Evolutionary conservation across 2,113 vertebrate genomes (phyloP).

Genomic region (Pycnonotus jocosus): DNA sequence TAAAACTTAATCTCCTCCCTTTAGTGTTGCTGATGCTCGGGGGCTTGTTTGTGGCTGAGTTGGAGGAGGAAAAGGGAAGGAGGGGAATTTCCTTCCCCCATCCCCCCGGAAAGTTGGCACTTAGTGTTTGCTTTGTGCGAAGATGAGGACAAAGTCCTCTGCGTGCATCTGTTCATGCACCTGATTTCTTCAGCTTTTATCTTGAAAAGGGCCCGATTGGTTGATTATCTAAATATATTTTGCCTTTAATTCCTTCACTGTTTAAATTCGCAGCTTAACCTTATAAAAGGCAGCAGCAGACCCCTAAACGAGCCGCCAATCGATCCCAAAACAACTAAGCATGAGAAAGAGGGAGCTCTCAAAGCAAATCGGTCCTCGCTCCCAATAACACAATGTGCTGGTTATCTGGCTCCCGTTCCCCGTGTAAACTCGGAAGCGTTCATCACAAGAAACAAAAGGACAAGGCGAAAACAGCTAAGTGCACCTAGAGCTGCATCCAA

Average conservation of each 20-base stretch:
- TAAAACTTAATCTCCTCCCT: not conserved
- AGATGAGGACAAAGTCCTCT: slow-evolving; percentile 49
- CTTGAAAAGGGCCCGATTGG: not conserved
- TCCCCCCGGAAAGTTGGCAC: not conserved
- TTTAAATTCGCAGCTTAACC: not conserved
- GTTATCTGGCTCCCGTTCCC: not conserved
- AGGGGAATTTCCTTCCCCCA: not conserved
- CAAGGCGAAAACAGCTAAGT: slow-evolving; percentile 61
- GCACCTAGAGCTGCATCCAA: slow-evolving; percentile 74
- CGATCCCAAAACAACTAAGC: not conserved
- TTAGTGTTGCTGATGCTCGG: not conserved
- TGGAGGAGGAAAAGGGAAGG: not conserved
- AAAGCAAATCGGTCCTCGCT: not conserved
- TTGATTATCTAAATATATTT: not conserved
- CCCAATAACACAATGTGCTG: not conserved
- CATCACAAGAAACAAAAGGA: slow-evolving; percentile 61
- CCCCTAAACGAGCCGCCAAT: not conserved
- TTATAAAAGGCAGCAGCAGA: not conserved
- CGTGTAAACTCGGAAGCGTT: slow-evolving; percentile 36
- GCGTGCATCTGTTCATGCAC: not conserved
- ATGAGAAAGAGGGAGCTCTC: not conserved
- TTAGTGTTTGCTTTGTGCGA: slow-evolving; percentile 28
- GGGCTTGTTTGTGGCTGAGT: not conserved
- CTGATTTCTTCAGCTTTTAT: not conserved
- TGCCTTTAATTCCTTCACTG: not conserved